Evolutionary conservation across 2,888 invertebrate genomes (phyloP).

Genomic region (Agriotes lineatus): DNA sequence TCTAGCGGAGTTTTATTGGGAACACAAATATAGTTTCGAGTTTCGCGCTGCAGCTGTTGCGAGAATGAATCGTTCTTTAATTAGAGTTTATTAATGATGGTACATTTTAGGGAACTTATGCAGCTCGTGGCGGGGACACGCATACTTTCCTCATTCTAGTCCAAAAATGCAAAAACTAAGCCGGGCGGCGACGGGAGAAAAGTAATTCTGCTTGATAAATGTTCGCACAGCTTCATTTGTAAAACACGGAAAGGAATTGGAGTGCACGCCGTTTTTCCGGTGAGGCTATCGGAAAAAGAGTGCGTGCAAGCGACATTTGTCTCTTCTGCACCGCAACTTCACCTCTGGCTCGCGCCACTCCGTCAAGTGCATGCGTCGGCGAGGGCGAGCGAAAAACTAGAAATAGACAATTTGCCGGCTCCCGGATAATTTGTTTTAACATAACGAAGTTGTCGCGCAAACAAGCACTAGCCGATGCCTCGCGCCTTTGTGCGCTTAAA

Average conservation of each 20-base stretch:
- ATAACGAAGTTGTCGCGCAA: constrained; percentile 2
- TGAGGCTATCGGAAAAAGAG: constrained; percentile 6
- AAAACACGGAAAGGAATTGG: constrained; percentile 18
- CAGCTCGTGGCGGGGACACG: background rate
- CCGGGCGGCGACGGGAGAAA: background rate
- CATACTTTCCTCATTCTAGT: background rate
- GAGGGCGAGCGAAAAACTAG: background rate
- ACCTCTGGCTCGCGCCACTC: constrained; percentile 9
- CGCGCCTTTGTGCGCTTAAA: constrained; percentile 21
- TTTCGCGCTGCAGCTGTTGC: constrained; percentile 13
- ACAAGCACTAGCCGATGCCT: background rate
- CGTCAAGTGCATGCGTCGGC: constrained; percentile 16
- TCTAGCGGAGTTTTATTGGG: constrained; percentile 5
- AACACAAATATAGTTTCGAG: constrained; percentile 18
- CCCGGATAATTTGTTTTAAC: background rate
- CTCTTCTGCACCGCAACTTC: constrained; percentile 17
- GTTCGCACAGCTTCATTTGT: constrained; percentile 31
- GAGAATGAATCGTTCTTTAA: constrained; percentile 23
- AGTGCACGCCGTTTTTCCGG: constrained; percentile 16
- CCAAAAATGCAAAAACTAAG: background rate
- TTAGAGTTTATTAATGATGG: constrained; percentile 23
- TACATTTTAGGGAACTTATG: constrained; percentile 14
- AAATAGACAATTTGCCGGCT: background rate
- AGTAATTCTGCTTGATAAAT: constrained; percentile 35
- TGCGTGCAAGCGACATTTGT: constrained; percentile 24